Base-by-base conservation (phyloP, 1,140 invertebrate species). In the Hylyphantes graminicola region DNA sequence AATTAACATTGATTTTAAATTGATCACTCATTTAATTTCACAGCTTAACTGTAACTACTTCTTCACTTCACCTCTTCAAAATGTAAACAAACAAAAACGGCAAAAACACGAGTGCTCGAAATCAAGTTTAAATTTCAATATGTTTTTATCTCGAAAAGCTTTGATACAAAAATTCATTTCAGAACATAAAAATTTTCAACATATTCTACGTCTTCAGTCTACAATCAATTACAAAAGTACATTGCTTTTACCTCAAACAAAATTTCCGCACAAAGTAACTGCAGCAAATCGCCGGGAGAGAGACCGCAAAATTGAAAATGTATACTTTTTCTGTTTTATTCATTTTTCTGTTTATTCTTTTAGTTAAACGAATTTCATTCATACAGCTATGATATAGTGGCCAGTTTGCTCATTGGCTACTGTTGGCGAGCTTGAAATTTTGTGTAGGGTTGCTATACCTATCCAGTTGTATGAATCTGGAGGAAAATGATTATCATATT, bases 161-260 rank as follows among this genome's bases (percentile, higher is more conserved):
- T 35, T 35, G 35, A 35, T 35, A 35, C 35, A 35, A 35, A 35
- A 35, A 35, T 35, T 35, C 5, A 35, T 35, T 35, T 35, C 35
- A 35, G 5, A 35, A 35, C 35, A 35, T 35, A 35, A 35, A 35
- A 35, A 35, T 35, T 1, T 35, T 35, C 35, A 35, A 35, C 35
- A 35, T 35, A 2, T 35, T 35, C 35, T 35, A 2, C 35, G 67
- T n/a, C 67, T 53, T 10, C 50, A 53, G 8, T 70, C 67, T 72
- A 48, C 65, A 13, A 57, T 67, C 10, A 73, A 19, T 55, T 85
- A 19, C 50, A 79, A 78, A 57, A 67, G 74, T 8, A 74, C 93
- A n/a, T 87, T 95, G 10, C 90, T 93, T 81, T 89, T 95, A 13
- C 94, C 94, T 57, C 91, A 92, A 89, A 94, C 94, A 13, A 89